These are phyloP conservation scores for Neelides folsomi DNA, from an alignment of 2,888 invertebrate species.

Conservation along the genomic window DNA sequence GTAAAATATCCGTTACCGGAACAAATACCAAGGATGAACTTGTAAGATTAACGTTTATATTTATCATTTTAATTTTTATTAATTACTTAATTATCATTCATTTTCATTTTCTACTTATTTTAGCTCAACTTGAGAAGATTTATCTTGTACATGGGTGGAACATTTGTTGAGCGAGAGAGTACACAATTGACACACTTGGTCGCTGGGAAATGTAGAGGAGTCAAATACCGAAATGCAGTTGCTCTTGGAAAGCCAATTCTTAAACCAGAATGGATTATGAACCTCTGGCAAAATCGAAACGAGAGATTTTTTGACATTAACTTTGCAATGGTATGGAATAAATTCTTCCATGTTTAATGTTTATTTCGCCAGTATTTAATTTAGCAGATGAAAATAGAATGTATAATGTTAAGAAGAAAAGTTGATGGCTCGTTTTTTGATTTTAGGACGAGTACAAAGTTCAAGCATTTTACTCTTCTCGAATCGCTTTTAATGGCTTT, in stretches of 20 bases:
- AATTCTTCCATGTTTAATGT: neutral
- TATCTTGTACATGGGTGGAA: conserved; percentile 31
- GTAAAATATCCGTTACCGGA: conserved; percentile 26
- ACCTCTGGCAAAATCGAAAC: conserved; percentile 69
- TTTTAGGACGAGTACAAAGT: conserved; percentile 22
- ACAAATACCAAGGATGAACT: conserved; percentile 26
- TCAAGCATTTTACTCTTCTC: conserved; percentile 27
- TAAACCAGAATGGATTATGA: conserved; percentile 72
- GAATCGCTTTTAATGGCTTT: conserved; percentile 29
- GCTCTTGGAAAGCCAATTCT: conserved; percentile 80
- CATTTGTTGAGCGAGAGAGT: conserved; percentile 23
- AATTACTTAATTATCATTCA: neutral
- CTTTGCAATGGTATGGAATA: conserved; percentile 12
- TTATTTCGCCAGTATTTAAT: neutral
- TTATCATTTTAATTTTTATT: neutral
- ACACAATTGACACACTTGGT: conserved; percentile 68
- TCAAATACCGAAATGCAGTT: conserved; percentile 87
- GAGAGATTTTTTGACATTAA: conserved; percentile 36
- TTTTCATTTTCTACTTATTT: neutral
- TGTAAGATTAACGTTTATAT: conserved; percentile 12
- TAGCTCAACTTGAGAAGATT: conserved; percentile 25
- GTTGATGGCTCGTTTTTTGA: neutral
- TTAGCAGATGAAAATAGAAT: too few relatives aligned
- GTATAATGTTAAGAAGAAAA: neutral
- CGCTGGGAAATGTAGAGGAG: conserved; percentile 73